Conservation (phyloP, 2,113 vertebrate genomes). For the Centropristis striata region DNA sequence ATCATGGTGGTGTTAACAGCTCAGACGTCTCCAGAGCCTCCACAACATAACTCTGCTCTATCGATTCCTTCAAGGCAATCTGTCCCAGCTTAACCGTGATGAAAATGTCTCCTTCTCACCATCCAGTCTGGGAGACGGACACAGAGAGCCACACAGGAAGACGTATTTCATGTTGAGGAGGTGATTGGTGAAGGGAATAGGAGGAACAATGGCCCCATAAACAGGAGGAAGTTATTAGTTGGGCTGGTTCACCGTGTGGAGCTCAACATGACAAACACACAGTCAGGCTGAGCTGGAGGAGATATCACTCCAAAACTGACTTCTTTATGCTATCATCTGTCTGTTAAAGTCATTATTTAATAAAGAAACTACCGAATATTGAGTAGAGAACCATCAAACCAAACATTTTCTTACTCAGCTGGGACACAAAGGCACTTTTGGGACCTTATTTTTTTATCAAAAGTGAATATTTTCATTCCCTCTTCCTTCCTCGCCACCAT, state of each 20-base stretch:
- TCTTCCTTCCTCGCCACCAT: neutral
- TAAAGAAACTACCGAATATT: neutral
- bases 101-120: constrained; percentile 39
- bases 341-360: neutral
- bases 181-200: constrained; percentile 15
- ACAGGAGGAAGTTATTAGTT: constrained; percentile 4
- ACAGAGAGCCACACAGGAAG: constrained; percentile 27
- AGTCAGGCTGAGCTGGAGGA: no score
- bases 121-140: constrained; percentile 16
- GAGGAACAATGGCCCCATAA: constrained; percentile 22
- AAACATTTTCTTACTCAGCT: neutral
- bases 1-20: no score
- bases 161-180: constrained; percentile 10
- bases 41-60: constrained; percentile 55
- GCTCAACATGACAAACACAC: constrained; percentile 8
- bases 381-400: neutral
- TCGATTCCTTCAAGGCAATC: constrained; percentile 49
- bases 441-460: neutral
- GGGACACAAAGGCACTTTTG: neutral
- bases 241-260: neutral
- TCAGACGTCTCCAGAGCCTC: no score
- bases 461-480: neutral
- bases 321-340: neutral
- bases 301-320: neutral
- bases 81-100: constrained; percentile 32